These are phyloP conservation scores for Calidris pygmaea DNA, from an alignment of 2,113 vertebrate species.

Conservation along the genomic window DNA sequence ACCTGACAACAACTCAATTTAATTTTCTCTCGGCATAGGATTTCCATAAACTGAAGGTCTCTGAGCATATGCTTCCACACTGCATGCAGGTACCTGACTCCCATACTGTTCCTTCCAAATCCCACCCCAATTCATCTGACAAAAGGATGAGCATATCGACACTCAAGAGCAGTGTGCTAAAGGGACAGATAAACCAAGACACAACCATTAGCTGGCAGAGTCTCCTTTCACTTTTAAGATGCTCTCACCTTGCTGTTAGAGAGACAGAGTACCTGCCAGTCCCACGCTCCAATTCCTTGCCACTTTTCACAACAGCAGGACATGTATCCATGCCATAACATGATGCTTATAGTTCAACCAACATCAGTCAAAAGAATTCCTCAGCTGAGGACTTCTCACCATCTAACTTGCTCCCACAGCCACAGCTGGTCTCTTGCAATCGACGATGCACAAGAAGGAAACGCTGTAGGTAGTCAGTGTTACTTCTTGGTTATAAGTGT, in stretches of 20 bases:
- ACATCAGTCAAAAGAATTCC: background rate
- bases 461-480: background rate
- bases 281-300: background rate
- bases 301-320: background rate
- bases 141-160: background rate
- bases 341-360: background rate
- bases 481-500: background rate
- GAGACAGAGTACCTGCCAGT: background rate
- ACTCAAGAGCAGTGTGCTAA: background rate
- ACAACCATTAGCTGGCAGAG: background rate
- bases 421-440: background rate
- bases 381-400: background rate
- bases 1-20: background rate
- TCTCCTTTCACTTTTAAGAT: background rate
- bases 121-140: background rate
- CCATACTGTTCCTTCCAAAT: background rate
- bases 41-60: background rate
- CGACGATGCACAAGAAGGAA: rapidly evolving
- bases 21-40: background rate
- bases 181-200: background rate
- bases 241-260: background rate
- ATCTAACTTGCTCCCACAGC: background rate
- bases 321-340: background rate
- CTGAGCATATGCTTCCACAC: rapidly evolving
- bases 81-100: background rate